Evolutionary conservation across 2,888 invertebrate genomes (phyloP), one percentile per base, ranked within the genome.

Genomic region (Antitype chi): DNA sequence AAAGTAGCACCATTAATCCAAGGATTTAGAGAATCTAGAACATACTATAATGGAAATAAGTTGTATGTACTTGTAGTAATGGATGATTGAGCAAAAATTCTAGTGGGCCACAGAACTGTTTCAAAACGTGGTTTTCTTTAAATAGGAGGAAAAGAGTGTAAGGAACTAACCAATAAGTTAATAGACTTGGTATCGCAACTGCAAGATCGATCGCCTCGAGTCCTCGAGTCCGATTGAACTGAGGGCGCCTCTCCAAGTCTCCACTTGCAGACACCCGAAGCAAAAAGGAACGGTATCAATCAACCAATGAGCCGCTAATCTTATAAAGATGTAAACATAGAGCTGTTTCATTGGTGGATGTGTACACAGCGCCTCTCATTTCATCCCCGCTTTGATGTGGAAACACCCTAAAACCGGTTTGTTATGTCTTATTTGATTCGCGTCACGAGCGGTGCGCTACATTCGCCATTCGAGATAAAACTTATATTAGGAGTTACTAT

Each of bases 381-480:
- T 78, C 89, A 17, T 77, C 73, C 70, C 70, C 74, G 59, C 70
- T 85, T 78, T 80, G 68, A 74, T 85, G 76, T 71, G 78, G 80
- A 81, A 66, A 70, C 73, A 83, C 80, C 84, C 88, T 81, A 78
- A 79, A 78, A 73, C 67, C 59, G 81, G 62, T 62, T 71, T 76
- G 84, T 78, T 78, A 81, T 71, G 78, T 82, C 80, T 87, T 78
- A 82, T 86, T 81, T 80, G 80, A 89, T 89, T 89, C 90, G 67
- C 73, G 85, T 86, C 91, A 90, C 87, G 88, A 86, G 66, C 81
- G 67, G 57, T 59, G 84, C 74, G 82, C 78, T 75, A 82, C 77
- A 84, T 81, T 89, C 86, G 80, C 87, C 82, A 88, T 85, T 81
- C 85, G 70, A 88, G 89, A 91, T 91, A 91, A 90, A 91, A 90